phyloP scores from a whole-genome alignment of 2,888 invertebrate species.

The Cerastoderma edule region DNA sequence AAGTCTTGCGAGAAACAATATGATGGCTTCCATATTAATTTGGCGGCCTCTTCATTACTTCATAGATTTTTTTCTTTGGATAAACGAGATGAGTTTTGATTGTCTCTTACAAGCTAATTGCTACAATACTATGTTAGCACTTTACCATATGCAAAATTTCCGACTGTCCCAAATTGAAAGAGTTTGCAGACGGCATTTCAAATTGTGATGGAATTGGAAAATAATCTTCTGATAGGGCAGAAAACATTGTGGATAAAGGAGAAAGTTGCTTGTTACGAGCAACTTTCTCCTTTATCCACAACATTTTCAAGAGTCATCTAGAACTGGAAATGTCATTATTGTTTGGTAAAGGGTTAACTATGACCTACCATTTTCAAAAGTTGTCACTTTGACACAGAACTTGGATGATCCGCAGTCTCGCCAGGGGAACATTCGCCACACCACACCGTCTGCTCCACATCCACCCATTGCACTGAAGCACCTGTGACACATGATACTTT shows the following conservation, averaged over 20 bases:
- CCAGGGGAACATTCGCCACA: slow-evolving; percentile 82
- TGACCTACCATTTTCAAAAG: slow-evolving; percentile 78
- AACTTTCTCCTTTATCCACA: slow-evolving; percentile 1
- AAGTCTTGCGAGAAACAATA: too few relatives aligned
- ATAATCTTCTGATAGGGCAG: neutral
- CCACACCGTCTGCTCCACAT: slow-evolving; percentile 80
- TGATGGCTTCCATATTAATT: too few relatives aligned
- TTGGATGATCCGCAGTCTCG: slow-evolving; percentile 76
- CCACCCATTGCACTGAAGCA: slow-evolving; percentile 83
- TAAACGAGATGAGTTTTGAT: too few relatives aligned
- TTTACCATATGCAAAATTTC: too few relatives aligned
- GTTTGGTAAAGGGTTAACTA: too few relatives aligned
- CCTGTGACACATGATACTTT: slow-evolving; percentile 79
- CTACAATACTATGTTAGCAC: too few relatives aligned
- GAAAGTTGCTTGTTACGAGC: neutral
- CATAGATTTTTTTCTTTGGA: too few relatives aligned
- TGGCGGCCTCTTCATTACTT: too few relatives aligned
- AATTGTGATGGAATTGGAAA: too few relatives aligned
- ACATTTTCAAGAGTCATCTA: neutral
- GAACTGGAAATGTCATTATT: too few relatives aligned
- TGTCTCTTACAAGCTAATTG: too few relatives aligned
- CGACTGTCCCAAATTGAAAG: too few relatives aligned
- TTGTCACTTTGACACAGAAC: slow-evolving; percentile 83
- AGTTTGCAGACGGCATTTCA: neutral
- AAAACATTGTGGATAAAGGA: slow-evolving; percentile 8